phyloP scores from a whole-genome alignment of 2,888 invertebrate species.

The Smittia sp. region DNA sequence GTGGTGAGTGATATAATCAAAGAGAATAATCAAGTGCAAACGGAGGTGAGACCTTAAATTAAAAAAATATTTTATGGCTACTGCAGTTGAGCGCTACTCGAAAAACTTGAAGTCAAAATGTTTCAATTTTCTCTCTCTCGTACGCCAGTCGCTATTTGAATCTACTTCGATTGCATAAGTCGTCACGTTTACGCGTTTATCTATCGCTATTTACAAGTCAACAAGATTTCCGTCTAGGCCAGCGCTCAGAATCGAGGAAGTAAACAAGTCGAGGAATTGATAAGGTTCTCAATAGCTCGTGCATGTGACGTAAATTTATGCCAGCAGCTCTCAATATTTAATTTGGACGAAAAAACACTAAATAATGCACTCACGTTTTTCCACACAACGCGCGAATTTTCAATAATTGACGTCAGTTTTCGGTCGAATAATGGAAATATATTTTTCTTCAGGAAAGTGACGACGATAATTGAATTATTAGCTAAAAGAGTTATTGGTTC shows the following conservation, averaged over 20 bases:
- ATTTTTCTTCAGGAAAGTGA: background rate
- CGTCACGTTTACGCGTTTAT: constrained; percentile 30
- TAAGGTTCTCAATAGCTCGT: too few species aligned
- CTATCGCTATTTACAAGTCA: background rate
- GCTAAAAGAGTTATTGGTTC: background rate
- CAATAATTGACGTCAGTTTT: too few species aligned
- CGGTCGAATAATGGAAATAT: too few species aligned
- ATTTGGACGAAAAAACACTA: too few species aligned
- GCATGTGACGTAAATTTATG: too few species aligned
- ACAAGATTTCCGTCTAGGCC: background rate
- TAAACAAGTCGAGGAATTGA: background rate
- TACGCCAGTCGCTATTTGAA: background rate
- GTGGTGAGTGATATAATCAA: constrained; percentile 26
- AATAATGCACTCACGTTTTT: too few species aligned
- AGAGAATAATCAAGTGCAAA: constrained; percentile 27
- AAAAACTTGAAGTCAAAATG: background rate
- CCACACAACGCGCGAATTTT: too few species aligned
- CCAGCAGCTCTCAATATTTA: too few species aligned
- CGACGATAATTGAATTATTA: background rate
- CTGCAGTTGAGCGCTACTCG: background rate
- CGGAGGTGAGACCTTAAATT: constrained; percentile 24
- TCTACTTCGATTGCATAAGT: constrained; percentile 29
- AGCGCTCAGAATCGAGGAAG: background rate
- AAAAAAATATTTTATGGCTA: constrained; percentile 14
- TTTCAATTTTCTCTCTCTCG: background rate